These are phyloP conservation scores for Bagarius yarrelli DNA, from an alignment of 2,113 vertebrate species.

Conservation along the genomic window DNA sequence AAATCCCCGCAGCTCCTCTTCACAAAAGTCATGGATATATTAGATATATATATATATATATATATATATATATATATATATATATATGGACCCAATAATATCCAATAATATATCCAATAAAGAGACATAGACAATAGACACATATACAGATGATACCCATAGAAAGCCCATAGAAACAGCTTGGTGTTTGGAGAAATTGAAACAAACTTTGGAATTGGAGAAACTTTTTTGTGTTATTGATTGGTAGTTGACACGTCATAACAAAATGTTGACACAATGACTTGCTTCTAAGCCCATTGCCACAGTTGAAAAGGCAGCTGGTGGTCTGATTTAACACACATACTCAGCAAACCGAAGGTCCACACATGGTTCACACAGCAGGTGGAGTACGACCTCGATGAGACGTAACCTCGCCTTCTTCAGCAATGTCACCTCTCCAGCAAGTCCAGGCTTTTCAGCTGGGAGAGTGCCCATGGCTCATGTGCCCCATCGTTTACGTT, in stretches of 20 bases:
- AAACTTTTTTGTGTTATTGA: too few relatives aligned
- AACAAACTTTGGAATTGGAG: neutral
- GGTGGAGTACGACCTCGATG: constrained; percentile 35
- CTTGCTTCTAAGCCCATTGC: neutral
- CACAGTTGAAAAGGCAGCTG: constrained; percentile 52
- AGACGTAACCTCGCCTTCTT: constrained; percentile 21
- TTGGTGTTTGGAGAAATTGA: constrained; percentile 1
- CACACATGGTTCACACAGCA: constrained; percentile 47
- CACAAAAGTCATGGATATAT: too few relatives aligned
- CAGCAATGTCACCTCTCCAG: constrained; percentile 50
- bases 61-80: too few relatives aligned
- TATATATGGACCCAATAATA: too few relatives aligned
- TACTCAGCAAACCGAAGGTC: neutral
- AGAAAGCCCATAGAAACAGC: neutral
- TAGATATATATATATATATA: too few relatives aligned
- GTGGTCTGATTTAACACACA: constrained; percentile 39
- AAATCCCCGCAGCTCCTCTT: too few relatives aligned
- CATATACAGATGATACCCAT: neutral
- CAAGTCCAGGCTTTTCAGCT: constrained; percentile 49
- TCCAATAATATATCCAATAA: too few relatives aligned
- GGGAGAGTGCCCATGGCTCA: constrained; percentile 43
- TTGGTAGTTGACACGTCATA: neutral
- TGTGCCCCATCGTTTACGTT: constrained; percentile 37
- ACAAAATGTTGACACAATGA: neutral
- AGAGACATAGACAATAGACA: neutral